Conservation (phyloP, 2,888 invertebrate species). For the Lumbricus terrestris region DNA sequence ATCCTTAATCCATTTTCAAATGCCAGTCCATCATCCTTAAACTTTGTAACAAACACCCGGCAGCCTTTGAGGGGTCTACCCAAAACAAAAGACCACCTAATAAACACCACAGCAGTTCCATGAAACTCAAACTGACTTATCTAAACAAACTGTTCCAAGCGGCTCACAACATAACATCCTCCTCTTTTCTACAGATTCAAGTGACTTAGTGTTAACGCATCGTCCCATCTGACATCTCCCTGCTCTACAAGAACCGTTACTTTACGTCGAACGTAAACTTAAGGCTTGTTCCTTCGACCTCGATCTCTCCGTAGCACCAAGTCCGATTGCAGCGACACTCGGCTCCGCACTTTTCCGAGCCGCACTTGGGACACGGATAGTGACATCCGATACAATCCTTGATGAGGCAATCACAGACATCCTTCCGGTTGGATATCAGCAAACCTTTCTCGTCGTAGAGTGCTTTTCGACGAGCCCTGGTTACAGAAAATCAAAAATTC, state of each 20-base stretch:
- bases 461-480: conserved; percentile 44
- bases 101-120: neutral
- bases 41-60: neutral
- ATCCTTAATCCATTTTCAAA: neutral
- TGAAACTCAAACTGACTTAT: neutral
- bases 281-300: conserved; percentile 48
- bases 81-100: neutral
- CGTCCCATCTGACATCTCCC: neutral
- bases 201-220: neutral
- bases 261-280: conserved; percentile 13
- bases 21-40: neutral
- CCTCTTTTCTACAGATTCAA: neutral
- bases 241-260: neutral
- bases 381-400: conserved; percentile 80
- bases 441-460: conserved; percentile 55
- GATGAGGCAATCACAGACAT: conserved; percentile 83
- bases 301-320: conserved; percentile 53
- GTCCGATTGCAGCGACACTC: conserved; percentile 54
- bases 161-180: neutral
- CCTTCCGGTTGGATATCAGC: conserved; percentile 62
- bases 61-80: neutral
- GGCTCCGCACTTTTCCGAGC: conserved; percentile 55
- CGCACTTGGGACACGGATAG: conserved; percentile 64
- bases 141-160: neutral
- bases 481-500: neutral